These are phyloP conservation scores for Trissoscelio sp. DNA, from an alignment of 2,888 invertebrate genomes.

Conservation along the genomic window DNA sequence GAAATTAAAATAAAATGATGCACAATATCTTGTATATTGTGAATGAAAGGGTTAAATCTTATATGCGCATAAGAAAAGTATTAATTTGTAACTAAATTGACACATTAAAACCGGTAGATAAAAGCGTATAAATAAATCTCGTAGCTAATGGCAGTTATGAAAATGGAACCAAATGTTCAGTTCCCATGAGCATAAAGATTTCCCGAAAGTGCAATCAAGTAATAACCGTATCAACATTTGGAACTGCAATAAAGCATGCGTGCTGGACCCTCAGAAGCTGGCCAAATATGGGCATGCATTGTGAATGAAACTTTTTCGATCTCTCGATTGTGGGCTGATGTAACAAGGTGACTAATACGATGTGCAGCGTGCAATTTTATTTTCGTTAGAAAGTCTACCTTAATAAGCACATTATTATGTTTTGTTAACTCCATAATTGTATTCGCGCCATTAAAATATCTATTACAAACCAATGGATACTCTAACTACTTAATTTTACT, in stretches of 20 bases:
- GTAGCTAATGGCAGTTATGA: too few species aligned
- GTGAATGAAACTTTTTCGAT: slow-evolving; percentile 47
- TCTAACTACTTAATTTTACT: too few species aligned
- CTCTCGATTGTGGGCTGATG: slow-evolving; percentile 53
- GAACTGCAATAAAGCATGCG: slow-evolving; percentile 36
- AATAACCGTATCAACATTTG: slow-evolving; percentile 38
- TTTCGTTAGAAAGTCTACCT: slow-evolving; percentile 41
- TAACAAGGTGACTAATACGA: slow-evolving; percentile 51
- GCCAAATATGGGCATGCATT: slow-evolving; percentile 53
- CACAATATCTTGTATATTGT: too few species aligned
- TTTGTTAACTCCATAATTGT: slow-evolving; percentile 26
- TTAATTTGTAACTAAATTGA: too few species aligned
- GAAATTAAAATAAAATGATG: too few species aligned
- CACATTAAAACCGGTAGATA: too few species aligned
- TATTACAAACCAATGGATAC: too few species aligned
- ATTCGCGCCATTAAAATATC: neutral
- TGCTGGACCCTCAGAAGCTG: slow-evolving; percentile 30
- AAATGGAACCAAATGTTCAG: neutral
- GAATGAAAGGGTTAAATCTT: too few species aligned
- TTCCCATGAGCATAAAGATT: neutral
- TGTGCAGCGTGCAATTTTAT: slow-evolving; percentile 34
- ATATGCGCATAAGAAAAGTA: too few species aligned
- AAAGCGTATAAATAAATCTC: too few species aligned
- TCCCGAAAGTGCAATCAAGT: slow-evolving; percentile 3
- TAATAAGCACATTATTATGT: slow-evolving; percentile 53